Base-by-base conservation (phyloP, 2,888 invertebrate genomes). In the Leptinotarsa tumamoca region DNA sequence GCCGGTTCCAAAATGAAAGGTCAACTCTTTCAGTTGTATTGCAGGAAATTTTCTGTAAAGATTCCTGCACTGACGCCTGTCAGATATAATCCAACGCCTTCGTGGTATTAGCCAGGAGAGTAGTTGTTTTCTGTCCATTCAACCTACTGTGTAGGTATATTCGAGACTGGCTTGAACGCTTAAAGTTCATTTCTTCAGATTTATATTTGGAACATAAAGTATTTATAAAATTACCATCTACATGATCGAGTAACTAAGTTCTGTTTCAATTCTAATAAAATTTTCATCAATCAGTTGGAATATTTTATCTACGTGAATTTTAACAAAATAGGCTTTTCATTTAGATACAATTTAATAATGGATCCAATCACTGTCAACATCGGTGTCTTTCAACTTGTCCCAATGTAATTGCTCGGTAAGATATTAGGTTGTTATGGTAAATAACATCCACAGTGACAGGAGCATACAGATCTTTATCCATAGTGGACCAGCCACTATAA, bases 401-500 rank as follows among this genome's bases (percentile, higher is more conserved):
- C 86, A 87, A 74, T 88, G 84, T 13, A 88, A 79, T 80, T 87
- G 86, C 7, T 88, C 86, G 5, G 86, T 84, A 73, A 86, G 83
- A 72, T 87, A 85, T 73, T 86, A 86, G 63, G 63, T 86, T 84
- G 66, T 83, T 82, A 73, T 88, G 87, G 67, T 85, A 82, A 5
- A 83, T 79, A 15, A 88, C 86, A 68, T 85, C 84, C 7, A 89
- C 87, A 17, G 85, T 85, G 21, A 89, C 82, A 13, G 88, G 87
- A 18, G 87, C 85, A 79, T 89, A 89, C 61, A 86, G 78, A 79
- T 88, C 88, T 80, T 86, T 86, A 70, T 89, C 88, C 75, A 88
- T 80, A 1, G 87, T 83, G 13, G 88, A 88, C 88, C 88, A 89
- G 14, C 89, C 88, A 43, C 88, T 88, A 72, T 88, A 89, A 80